Conservation (phyloP, 2,797 vertebrate species). For the Muscicapa striata region DNA sequence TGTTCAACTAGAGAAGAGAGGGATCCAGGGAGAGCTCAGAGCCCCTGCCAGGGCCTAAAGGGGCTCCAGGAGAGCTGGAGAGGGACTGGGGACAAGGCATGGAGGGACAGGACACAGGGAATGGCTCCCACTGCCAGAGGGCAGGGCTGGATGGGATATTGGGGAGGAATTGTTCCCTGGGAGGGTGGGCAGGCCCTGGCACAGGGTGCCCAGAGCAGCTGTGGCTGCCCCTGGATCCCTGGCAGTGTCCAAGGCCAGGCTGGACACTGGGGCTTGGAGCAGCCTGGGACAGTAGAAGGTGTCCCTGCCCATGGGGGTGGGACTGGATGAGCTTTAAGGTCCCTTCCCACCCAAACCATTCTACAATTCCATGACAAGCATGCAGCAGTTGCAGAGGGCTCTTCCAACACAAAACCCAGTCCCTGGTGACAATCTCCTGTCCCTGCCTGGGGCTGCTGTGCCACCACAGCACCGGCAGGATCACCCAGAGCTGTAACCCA, state of each 20-base stretch:
- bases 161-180: too few relatives aligned
- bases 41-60: too few relatives aligned
- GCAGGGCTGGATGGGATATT: too few relatives aligned
- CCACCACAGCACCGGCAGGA: background rate
- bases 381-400: background rate
- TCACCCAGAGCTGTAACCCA: background rate
- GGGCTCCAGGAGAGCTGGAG: too few relatives aligned
- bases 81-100: too few relatives aligned
- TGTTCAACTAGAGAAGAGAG: too few relatives aligned
- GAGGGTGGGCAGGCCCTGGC: too few relatives aligned
- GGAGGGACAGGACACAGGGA: too few relatives aligned
- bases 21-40: too few relatives aligned
- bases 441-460: background rate
- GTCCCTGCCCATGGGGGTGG: background rate
- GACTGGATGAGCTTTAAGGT: fast-evolving
- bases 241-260: background rate
- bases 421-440: background rate
- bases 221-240: background rate
- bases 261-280: background rate
- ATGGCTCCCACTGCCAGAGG: too few relatives aligned
- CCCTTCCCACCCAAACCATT: background rate
- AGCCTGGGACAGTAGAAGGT: background rate
- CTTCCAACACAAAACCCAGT: background rate
- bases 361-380: background rate
- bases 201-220: too few relatives aligned